Conservation (phyloP, 2,113 vertebrate species). For the Thermophis baileyi region DNA sequence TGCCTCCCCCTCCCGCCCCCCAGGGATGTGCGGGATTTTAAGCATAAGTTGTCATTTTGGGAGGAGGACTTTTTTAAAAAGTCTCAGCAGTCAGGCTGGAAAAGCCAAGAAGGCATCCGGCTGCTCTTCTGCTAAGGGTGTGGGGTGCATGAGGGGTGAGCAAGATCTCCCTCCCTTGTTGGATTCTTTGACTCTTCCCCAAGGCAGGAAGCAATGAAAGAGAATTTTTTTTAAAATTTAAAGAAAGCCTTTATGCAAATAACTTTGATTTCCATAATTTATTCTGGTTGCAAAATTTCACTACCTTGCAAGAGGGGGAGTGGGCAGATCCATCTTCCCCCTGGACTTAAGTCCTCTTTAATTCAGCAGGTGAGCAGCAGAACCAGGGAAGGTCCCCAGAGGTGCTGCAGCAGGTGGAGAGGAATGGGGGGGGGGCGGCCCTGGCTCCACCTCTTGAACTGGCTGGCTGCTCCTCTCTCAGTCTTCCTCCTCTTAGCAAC, state of each 20-base stretch:
- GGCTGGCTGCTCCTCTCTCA: not conserved
- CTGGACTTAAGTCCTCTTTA: not conserved
- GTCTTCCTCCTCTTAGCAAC: not conserved
- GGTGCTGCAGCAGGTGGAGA: not conserved
- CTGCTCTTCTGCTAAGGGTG: not conserved
- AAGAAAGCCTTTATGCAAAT: not conserved
- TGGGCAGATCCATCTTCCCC: not conserved
- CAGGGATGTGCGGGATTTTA: not conserved
- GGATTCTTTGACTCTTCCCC: not conserved
- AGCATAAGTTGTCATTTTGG: not conserved
- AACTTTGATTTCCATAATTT: not conserved
- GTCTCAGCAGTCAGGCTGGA: not conserved
- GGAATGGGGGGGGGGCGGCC: not conserved
- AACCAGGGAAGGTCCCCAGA: not conserved
- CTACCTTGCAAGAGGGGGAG: not conserved
- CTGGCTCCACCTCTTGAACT: not conserved
- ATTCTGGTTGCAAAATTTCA: conserved; percentile 14
- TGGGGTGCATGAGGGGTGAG: not conserved
- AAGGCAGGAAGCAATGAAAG: not conserved
- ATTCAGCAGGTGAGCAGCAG: not conserved
- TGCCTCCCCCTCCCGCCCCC: fast-evolving
- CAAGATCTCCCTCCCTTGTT: not conserved
- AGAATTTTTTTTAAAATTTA: not conserved
- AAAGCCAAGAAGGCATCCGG: not conserved
- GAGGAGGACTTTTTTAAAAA: not conserved